Base-by-base conservation (phyloP, 2,888 invertebrate species). In the Cremastinae sp. region DNA sequence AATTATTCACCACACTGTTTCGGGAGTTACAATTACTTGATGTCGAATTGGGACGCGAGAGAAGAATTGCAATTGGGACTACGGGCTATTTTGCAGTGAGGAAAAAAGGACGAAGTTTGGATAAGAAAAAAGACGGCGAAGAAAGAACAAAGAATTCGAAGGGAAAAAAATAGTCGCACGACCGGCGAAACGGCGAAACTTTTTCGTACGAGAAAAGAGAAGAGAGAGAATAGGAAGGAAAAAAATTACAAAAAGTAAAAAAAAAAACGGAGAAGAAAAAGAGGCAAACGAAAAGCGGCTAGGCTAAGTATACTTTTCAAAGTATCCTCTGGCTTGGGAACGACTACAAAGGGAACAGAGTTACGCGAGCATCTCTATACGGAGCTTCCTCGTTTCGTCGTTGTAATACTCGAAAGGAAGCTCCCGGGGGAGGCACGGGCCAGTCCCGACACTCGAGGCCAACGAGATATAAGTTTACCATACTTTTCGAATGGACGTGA, bases 251-350 rank as follows among this genome's bases (percentile, higher is more conserved):
- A 28, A 28, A 28, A 28, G 28, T 5, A 28, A 28, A 5, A 28
- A 28, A 28, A 28, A 28, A 28, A 28, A 28, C 2, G 2, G 5
- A 28, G 28, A 28, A 28, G 5, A 28, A 28, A 16, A 14, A 53
- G 66, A 59, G 45, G 49, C 39, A 37, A 22, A 14, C 9, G 53
- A 59, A 66, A 47, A 8, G 58, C 12, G 35, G 53, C 37, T 35
- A 51, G 22, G 68, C 75, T 68, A 68, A 76, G 72, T 68, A 76
- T 69, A 72, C 72, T 76, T 68, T 76, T 69, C 68, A 47, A 72
- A 76, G 62, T 76, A 72, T 76, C 53, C 47, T 53, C 12, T 28
- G 61, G 68, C 56, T 64, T 62, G 41, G 16, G 51, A 10, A 47
- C 53, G 18, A 43, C 58, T 43, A 56, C 69, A 62, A 51, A 64